phyloP scores from a whole-genome alignment of 2,797 vertebrate genomes.

The Sebastes oblongus region DNA sequence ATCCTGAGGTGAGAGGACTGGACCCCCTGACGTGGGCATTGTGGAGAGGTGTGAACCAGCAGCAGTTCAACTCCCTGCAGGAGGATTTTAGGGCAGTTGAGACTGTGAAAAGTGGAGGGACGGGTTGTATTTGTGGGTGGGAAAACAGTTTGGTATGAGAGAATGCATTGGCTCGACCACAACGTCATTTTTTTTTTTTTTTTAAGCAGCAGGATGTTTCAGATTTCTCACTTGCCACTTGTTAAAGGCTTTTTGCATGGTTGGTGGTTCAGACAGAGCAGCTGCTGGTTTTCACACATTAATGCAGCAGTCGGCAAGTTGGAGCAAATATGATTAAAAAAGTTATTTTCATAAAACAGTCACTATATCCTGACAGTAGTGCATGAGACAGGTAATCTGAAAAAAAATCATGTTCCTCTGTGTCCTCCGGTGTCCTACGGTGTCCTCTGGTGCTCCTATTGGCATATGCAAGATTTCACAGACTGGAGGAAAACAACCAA shows the following conservation, averaged over 20 bases:
- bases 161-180: constrained; percentile 25
- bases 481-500: too few relatives aligned
- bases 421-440: too few relatives aligned
- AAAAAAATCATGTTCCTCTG: too few relatives aligned
- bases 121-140: neutral
- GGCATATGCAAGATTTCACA: too few relatives aligned
- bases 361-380: too few relatives aligned
- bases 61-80: constrained; percentile 63
- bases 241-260: constrained; percentile 35
- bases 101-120: constrained; percentile 36
- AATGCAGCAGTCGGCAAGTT: too few relatives aligned
- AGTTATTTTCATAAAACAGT: too few relatives aligned
- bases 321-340: too few relatives aligned
- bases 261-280: constrained; percentile 34
- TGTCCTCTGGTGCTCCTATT: too few relatives aligned
- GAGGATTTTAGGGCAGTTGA: constrained; percentile 48
- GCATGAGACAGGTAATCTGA: too few relatives aligned
- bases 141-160: constrained; percentile 41
- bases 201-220: constrained; percentile 18
- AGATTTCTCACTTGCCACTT: constrained; percentile 39
- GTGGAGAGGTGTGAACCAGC: constrained; percentile 76
- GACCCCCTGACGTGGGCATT: constrained; percentile 71
- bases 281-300: constrained; percentile 42
- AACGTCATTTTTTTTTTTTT: constrained; percentile 20
- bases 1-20: constrained; percentile 72